Base-by-base conservation (phyloP, 2,888 invertebrate genomes). In the Nesidiocoris tenuis region DNA sequence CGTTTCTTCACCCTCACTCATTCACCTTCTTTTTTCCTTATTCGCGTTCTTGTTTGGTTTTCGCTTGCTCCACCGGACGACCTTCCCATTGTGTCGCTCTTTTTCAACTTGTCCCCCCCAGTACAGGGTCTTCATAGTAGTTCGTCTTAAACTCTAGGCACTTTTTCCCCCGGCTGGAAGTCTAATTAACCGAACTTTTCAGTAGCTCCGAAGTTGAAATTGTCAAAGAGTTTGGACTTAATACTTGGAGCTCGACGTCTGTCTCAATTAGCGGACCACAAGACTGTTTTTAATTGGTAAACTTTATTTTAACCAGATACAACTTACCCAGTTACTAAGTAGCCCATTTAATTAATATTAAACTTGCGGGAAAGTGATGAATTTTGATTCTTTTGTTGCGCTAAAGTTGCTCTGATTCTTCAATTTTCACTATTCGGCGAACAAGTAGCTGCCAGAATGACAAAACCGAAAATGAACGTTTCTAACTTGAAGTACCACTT, bases 231-330 rank as follows among this genome's bases (percentile, higher is more conserved):
- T 75, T 75, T 67, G 39, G 61, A 75, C 75, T 75, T 75, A 75
- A 75, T 75, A 68, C 75, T 75, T 75, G 22, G 68, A 75, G 75
- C 75, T 61, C 68, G 61, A 67, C 75, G 68, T 70, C 68, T 75
- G 67, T 68, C 75, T 70, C 75, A 75, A 75, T 75, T 75, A 75
- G 75, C 67, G 61, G 57, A 61, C 76, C 76, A 24, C 70, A 76
- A 71, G 71, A 70, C 76, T 72, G 68, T 75, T 76, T 76, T 76
- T 76, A 76, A 76, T 76, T 76, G 71, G 76, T 71, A 72, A 76
- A 76, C 76, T 76, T 76, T 57, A 71, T 71, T 71, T 68, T 68
- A 68, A 67, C 75, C 75, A 64, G 74, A 74, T 55, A 74, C 64
- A 74, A 74, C 65, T 74, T 74, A 66, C 74, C 56, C 56, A 66